A percentile compares a stretch with the other conserved stretches of the same genome.
Evolutionary conservation across 2,888 invertebrate genomes (phyloP).

Genomic region (Chouioia cunea): DNA sequence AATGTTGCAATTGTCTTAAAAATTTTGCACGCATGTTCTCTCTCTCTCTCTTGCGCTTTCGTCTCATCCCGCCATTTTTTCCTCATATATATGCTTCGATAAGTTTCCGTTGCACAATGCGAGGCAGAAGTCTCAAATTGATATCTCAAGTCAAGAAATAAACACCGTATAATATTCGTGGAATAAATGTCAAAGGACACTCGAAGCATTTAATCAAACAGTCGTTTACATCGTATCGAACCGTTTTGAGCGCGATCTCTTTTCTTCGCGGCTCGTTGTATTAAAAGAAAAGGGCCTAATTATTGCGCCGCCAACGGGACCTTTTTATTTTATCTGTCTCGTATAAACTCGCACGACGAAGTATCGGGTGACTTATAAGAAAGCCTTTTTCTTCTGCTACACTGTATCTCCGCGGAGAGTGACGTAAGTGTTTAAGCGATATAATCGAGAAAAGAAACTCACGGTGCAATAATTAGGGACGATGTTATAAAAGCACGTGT

Average conservation of each 20-base stretch:
- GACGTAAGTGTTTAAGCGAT: too few species aligned
- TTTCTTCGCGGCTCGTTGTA: slow-evolving; percentile 5
- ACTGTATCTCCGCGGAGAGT: not conserved
- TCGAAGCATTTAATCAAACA: slow-evolving; percentile 42
- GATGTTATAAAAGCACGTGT: too few species aligned
- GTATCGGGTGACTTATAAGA: slow-evolving; percentile 47
- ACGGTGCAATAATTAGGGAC: too few species aligned
- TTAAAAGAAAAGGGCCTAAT: slow-evolving; percentile 41
- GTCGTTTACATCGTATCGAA: slow-evolving; percentile 44
- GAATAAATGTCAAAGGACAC: slow-evolving; percentile 40
- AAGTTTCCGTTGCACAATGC: not conserved
- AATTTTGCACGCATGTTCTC: not conserved
- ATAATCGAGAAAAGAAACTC: too few species aligned
- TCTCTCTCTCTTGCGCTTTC: too few species aligned
- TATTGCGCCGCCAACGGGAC: slow-evolving; percentile 22
- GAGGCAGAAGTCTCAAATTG: slow-evolving; percentile 15
- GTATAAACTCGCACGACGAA: not conserved
- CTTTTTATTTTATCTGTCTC: slow-evolving; percentile 31
- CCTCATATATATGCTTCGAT: too few species aligned
- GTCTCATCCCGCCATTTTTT: too few species aligned
- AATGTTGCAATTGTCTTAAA: slow-evolving; percentile 42
- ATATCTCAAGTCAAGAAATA: not conserved
- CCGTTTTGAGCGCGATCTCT: not conserved
- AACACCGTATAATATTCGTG: too few species aligned
- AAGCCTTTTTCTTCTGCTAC: slow-evolving; percentile 26